These are phyloP conservation scores for Osmerus eperlanus DNA, from an alignment of 2,113 vertebrate species.

Conservation along the genomic window DNA sequence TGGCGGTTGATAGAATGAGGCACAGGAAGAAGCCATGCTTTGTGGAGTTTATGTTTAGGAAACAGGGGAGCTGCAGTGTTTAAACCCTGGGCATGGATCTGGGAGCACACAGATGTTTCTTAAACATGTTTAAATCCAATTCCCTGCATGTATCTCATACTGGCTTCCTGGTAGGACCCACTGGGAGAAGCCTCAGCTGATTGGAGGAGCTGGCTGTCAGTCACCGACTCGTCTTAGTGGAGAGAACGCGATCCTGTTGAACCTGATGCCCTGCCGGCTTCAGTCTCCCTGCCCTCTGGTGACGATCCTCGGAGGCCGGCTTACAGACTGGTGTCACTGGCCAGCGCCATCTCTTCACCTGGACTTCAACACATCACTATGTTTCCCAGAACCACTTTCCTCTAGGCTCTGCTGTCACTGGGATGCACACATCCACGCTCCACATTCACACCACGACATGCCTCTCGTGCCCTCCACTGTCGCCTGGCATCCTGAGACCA, in stretches of 20 bases:
- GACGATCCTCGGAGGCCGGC: background rate
- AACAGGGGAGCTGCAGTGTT: background rate
- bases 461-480: background rate
- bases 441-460: background rate
- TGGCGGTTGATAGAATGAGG: slow-evolving; percentile 16
- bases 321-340: background rate
- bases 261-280: background rate
- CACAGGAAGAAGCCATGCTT: slow-evolving; percentile 15
- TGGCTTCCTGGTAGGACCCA: background rate
- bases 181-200: slow-evolving; percentile 2
- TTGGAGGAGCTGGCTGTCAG: slow-evolving; percentile 1
- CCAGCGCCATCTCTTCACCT: background rate
- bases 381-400: slow-evolving; percentile 6
- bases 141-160: background rate
- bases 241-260: slow-evolving; percentile 6
- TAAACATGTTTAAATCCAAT: background rate
- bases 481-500: background rate
- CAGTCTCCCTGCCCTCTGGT: background rate
- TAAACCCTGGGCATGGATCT: background rate
- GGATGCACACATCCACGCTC: background rate
- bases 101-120: no score
- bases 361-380: no score
- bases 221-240: background rate
- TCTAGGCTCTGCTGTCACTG: slow-evolving; percentile 19
- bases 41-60: slow-evolving; percentile 2